Evolutionary conservation across 2,113 vertebrate genomes (phyloP).

Genomic region (Lampris incognitus): DNA sequence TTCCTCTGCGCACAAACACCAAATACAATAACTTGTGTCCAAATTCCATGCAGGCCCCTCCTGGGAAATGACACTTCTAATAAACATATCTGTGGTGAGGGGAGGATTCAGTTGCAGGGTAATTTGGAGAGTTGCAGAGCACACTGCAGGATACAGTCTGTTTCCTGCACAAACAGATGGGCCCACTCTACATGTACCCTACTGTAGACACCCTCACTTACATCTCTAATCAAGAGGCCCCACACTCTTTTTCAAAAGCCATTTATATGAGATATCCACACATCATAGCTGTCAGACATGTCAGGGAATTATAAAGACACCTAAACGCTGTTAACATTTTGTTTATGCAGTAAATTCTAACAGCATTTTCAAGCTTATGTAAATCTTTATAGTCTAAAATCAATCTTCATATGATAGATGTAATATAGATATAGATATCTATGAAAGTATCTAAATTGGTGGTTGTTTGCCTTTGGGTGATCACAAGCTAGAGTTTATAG

Average conservation of each 20-base stretch:
- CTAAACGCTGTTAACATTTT: conserved; percentile 12
- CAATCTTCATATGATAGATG: too few relatives aligned
- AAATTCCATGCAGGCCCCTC: conserved; percentile 41
- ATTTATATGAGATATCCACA: too few relatives aligned
- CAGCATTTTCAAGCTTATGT: not conserved
- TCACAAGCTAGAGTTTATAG: not conserved
- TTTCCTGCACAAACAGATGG: conserved; percentile 84
- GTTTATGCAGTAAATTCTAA: not conserved
- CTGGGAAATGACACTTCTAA: conserved; percentile 50
- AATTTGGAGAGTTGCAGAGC: conserved; percentile 67
- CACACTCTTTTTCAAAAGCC: not conserved
- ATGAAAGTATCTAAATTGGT: not conserved
- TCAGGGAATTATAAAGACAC: not conserved
- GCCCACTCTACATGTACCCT: conserved; percentile 59
- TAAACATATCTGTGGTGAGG: conserved; percentile 52
- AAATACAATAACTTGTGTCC: conserved; percentile 35
- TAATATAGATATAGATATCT: too few relatives aligned
- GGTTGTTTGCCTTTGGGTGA: not conserved
- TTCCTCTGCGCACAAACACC: not conserved
- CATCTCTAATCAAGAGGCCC: conserved; percentile 35
- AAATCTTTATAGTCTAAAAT: not conserved
- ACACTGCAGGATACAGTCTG: conserved; percentile 79
- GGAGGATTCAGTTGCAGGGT: conserved; percentile 50
- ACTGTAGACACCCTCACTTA: conserved; percentile 45
- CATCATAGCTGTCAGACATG: not conserved